Base-by-base conservation (phyloP, 2,797 vertebrate genomes). In the Enteromius paludinosus region DNA sequence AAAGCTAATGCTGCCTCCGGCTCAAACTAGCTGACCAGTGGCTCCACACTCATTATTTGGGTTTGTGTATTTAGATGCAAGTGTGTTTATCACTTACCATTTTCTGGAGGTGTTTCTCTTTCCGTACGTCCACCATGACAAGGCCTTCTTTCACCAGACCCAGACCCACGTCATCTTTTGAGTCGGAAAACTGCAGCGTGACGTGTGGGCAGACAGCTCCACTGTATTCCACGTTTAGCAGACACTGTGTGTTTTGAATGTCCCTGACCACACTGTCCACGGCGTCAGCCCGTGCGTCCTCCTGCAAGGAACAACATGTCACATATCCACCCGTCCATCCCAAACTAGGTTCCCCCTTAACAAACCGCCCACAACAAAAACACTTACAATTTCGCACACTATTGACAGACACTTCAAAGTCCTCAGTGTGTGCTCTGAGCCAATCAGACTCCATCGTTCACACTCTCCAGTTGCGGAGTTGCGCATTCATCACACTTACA, bases 221-320 rank as follows among this genome's bases (percentile, higher is more conserved):
- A 1, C 90, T 79, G 85, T 96, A 96, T 90, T 99, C 98, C 92
- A 98, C 96, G 3, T 99, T 99, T 82, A 99, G 91, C 90, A 97
- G 95, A 93, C 98, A 99, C 94, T 99, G 98, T 38, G 89, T 97
- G 93, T 99, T 99, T 85, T 99, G 98, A 91, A 99, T 97, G 92
- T 99, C 97, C 78, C 96, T 92, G 52, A 99, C 97, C 66, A 99
- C 90, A 1, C 96, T 97, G 94, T 99, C 98, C 90, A 99, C 96
- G 0, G 95, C 97, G 2, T 99, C 97, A 0, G 96, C 96, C n/a
- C 96, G 95, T 0, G 95, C 96, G 0, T 98, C 98, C 33, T 99
- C 97, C 97, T 99, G 73, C 0, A 14, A n/a, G 18, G 7, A 38
- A 81, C 14, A 41, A 2, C 56, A 23, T n/a, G 56, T 23, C 35